Percentiles rank a stretch among this genome's conserved stretches.
Conservation (phyloP, 2,797 vertebrate genomes). For the Typhlichthys subterraneus region DNA sequence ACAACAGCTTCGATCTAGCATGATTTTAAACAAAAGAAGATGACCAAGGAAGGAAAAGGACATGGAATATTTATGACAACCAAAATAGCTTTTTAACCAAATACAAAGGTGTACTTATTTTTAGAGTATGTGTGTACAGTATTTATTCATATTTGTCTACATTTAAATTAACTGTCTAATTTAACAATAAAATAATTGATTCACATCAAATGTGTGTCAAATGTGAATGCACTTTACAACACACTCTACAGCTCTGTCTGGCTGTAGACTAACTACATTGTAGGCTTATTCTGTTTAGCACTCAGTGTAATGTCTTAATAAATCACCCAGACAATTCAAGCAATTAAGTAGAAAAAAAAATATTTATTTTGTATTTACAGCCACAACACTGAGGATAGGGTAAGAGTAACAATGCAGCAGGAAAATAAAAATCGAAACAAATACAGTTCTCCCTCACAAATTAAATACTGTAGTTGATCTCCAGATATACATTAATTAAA, state of each 20-base stretch:
- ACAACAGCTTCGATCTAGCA: too few relatives aligned
- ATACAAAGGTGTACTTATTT: neutral
- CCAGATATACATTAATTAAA: too few relatives aligned
- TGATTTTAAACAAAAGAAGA: conserved; percentile 3
- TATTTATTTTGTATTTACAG: conserved; percentile 75
- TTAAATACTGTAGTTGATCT: too few relatives aligned
- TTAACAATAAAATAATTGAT: neutral
- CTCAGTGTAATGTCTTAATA: neutral
- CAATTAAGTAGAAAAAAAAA: conserved; percentile 53
- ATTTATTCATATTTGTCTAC: conserved; percentile 56
- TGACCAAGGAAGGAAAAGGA: neutral
- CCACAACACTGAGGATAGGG: conserved; percentile 35
- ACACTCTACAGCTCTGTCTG: too few relatives aligned
- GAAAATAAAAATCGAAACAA: conserved; percentile 3
- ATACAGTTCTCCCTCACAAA: too few relatives aligned
- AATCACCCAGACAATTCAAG: conserved; percentile 4
- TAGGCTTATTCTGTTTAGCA: too few relatives aligned
- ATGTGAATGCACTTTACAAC: neutral
- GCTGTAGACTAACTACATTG: too few relatives aligned
- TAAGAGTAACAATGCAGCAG: conserved; percentile 40
- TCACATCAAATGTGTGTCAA: neutral
- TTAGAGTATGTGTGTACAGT: conserved; percentile 54
- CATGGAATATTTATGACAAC: too few relatives aligned
- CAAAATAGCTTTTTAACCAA: too few relatives aligned
- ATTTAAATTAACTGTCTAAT: conserved; percentile 1